Percentiles rank a stretch among this genome's conserved stretches.
Conservation (phyloP, 1,140 invertebrate genomes). For the Drosophila tropicalis region DNA sequence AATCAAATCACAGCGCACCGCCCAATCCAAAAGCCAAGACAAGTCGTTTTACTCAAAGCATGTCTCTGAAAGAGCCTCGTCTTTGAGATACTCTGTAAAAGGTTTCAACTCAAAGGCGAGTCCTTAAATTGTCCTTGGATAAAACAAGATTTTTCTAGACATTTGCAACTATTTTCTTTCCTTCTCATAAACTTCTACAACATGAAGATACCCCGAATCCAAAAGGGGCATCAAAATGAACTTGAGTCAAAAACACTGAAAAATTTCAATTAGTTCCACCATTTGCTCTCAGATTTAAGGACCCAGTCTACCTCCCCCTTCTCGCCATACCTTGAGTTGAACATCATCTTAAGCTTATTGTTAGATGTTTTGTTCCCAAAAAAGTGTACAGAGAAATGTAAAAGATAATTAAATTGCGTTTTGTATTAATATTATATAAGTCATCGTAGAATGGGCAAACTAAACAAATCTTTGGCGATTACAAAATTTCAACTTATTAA, state of each 20-base stretch:
- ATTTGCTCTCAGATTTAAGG: too few relatives aligned
- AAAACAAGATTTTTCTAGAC: background rate
- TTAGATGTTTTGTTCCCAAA: background rate
- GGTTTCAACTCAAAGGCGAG: too few relatives aligned
- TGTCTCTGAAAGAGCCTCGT: background rate
- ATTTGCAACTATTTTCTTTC: background rate
- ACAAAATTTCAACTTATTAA: too few relatives aligned
- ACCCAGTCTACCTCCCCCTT: too few relatives aligned
- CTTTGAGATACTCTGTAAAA: background rate
- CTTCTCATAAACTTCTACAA: background rate
- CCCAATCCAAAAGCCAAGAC: background rate
- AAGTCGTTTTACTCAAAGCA: too few relatives aligned
- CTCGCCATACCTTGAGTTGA: too few relatives aligned
- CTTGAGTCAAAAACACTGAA: background rate
- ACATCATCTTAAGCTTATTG: background rate
- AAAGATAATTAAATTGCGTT: background rate
- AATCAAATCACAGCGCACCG: conserved; percentile 69
- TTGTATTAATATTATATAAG: too few relatives aligned
- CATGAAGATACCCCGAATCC: background rate
- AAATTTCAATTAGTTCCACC: conserved; percentile 6
- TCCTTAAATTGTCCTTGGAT: too few relatives aligned
- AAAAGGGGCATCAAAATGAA: background rate
- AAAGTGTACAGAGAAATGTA: too few relatives aligned
- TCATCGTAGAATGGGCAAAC: too few relatives aligned
- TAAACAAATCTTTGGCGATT: too few relatives aligned